These are phyloP conservation scores for Leptodactylus fallax DNA, from an alignment of 2,797 vertebrate species.

Conservation along the genomic window DNA sequence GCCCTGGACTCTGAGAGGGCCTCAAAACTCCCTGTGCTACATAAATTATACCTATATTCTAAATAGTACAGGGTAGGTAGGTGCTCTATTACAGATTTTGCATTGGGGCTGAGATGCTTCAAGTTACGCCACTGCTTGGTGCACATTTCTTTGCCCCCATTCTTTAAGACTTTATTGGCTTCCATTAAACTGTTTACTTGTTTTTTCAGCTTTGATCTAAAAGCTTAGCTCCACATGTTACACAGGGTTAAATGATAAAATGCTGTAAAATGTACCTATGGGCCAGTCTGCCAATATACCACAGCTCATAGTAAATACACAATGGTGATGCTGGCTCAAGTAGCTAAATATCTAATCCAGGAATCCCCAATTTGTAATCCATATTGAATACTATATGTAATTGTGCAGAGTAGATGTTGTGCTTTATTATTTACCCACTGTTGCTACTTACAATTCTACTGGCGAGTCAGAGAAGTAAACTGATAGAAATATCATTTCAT, in stretches of 20 bases:
- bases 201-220: neutral
- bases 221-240: neutral
- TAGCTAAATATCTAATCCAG: neutral
- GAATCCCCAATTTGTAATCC: neutral
- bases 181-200: too few relatives aligned
- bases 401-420: neutral
- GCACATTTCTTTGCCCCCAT: too few relatives aligned
- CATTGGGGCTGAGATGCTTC: too few relatives aligned
- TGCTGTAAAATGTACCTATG: neutral
- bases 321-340: neutral
- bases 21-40: too few relatives aligned
- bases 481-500: conserved; percentile 57
- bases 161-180: too few relatives aligned
- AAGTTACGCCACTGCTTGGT: too few relatives aligned
- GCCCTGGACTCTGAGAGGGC: too few relatives aligned
- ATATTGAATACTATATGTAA: neutral
- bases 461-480: conserved; percentile 13
- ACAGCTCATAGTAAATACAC: neutral
- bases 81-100: too few relatives aligned
- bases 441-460: conserved; percentile 34
- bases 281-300: neutral
- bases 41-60: too few relatives aligned
- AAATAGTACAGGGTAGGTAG: too few relatives aligned
- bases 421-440: neutral
- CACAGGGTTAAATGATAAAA: neutral